Base-by-base conservation (phyloP, 2,888 invertebrate genomes). In the Pinctada fucata region DNA sequence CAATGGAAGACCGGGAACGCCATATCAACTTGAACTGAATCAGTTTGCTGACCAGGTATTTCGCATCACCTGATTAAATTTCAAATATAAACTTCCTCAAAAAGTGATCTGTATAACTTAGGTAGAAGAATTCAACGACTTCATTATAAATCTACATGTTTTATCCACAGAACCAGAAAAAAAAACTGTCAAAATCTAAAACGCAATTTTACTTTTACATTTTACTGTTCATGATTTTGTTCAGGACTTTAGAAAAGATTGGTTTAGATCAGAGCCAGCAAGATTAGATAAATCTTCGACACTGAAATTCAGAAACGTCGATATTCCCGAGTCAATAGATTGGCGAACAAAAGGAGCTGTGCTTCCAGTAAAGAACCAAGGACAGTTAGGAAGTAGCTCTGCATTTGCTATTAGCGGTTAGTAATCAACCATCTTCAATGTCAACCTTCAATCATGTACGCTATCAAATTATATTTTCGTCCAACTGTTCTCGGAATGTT, bases 331-430 rank as follows among this genome's bases (percentile, higher is more conserved):
- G 8, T 71, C 76, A 49, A 75, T 80, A 64, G 87, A 88, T 78
- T 88, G 88, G 88, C 75, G 86, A 48, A 67, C 51, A 3, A 82
- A 84, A 66, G 87, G 88, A 5, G 86, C 82, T 16, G 76, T 87
- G 3, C 50, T 75, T 48, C 86, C 86, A 45, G 88, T 85, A 82
- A 79, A 66, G 79, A 85, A 83, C 86, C 88, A 84, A 88, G 92
- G 89, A 83, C 88, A 82, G 80, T 80, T 83, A 84, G 92, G 81
- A 85, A 88, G 65, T 85, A 87, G 81, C 74, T 79, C 70, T 86
- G 84, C 83, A 83, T 89, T 79, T 49, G 86, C 82, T 87, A 86
- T 83, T 2, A 75, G 81, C 52, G 87, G 87, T 87, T 69, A 65
- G 45, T 50, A 50, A 31, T 31, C 31, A 31, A 31, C 31, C 31